phyloP scores from a whole-genome alignment of 2,797 vertebrate genomes.

The Threskiornis aethiopicus region DNA sequence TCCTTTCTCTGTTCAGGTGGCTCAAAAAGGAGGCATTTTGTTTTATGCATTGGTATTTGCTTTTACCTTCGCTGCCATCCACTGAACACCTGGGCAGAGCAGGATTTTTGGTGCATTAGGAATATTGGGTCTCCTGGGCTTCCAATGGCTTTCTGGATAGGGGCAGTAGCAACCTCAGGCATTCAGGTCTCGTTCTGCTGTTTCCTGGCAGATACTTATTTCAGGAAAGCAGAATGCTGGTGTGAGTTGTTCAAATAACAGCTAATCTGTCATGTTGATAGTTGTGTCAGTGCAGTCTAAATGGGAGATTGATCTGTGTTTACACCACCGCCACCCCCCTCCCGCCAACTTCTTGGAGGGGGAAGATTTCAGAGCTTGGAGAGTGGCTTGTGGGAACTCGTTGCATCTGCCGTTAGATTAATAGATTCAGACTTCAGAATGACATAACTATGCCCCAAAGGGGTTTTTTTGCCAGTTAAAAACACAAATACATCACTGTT shows the following conservation, averaged over 20 bases:
- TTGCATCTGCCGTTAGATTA: not conserved
- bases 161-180: not conserved
- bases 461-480: not conserved
- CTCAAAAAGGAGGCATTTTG: not conserved
- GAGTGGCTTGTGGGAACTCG: not conserved
- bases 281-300: not conserved
- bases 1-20: not conserved
- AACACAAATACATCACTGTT: not conserved
- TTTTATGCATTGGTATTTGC: not conserved
- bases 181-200: not conserved
- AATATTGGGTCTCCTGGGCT: not conserved
- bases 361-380: not conserved
- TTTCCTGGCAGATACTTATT: not conserved
- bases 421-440: not conserved
- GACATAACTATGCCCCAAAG: not conserved
- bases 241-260: not conserved
- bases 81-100: not conserved
- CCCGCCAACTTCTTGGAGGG: not conserved
- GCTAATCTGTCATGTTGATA: not conserved
- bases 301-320: not conserved
- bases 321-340: not conserved
- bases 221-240: not conserved
- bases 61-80: not conserved
- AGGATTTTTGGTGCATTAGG: not conserved
- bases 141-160: not conserved